Conservation (phyloP, 64 coral and sea anemone genomes). For the Montipora capricornis region DNA sequence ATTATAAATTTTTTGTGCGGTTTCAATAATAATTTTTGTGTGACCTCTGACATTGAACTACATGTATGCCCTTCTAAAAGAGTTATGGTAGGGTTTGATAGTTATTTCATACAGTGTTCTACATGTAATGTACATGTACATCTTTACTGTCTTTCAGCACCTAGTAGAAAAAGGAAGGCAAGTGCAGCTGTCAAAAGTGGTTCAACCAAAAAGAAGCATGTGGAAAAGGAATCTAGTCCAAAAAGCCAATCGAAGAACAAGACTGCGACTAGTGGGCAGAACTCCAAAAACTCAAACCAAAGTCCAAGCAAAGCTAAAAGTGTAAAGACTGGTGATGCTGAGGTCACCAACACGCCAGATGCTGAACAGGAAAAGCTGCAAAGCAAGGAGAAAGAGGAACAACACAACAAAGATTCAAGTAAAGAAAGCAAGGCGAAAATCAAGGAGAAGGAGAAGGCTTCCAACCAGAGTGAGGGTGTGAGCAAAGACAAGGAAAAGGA, state of each 20-base stretch:
- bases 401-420: slow-evolving; percentile 24
- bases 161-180: slow-evolving; percentile 33
- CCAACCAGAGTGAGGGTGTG: slow-evolving; percentile 36
- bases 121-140: not conserved
- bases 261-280: not conserved
- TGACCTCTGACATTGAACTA: too few relatives aligned
- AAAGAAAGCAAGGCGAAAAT: slow-evolving; percentile 58
- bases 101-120: too few relatives aligned
- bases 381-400: slow-evolving; percentile 65
- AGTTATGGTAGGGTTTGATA: too few relatives aligned
- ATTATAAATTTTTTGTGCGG: too few relatives aligned
- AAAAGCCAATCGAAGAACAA: slow-evolving; percentile 21
- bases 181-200: not conserved
- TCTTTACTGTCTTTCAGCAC: not conserved
- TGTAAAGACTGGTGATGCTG: slow-evolving; percentile 49
- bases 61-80: too few relatives aligned
- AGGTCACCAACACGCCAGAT: slow-evolving; percentile 78
- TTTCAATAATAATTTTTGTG: too few relatives aligned
- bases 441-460: slow-evolving; percentile 55
- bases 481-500: slow-evolving; percentile 75
- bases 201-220: slow-evolving; percentile 18
- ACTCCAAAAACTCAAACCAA: not conserved
- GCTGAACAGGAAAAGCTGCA: slow-evolving; percentile 53
- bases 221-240: slow-evolving; percentile 37
- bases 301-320: slow-evolving; percentile 30